phyloP scores from a whole-genome alignment of 2,888 invertebrate species.

The Morinoia aosen region DNA sequence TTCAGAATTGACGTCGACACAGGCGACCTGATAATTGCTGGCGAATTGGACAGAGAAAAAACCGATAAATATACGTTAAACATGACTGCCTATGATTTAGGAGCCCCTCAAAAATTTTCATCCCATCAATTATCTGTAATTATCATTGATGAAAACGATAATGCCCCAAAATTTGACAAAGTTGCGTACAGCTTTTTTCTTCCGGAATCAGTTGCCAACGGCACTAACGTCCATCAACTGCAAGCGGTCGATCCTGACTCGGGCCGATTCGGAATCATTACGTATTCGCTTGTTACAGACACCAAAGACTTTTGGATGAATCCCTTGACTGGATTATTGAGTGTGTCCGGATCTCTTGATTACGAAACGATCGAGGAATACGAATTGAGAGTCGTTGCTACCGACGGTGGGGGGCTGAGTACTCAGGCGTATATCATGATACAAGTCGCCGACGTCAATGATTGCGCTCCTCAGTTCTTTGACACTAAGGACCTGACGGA shows the following conservation, averaged over 20 bases:
- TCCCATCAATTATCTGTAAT: conserved; percentile 85
- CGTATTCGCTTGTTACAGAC: conserved; percentile 82
- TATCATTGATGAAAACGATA: conserved; percentile 91
- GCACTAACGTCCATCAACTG: conserved; percentile 86
- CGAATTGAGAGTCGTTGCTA: conserved; percentile 85
- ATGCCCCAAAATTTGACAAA: conserved; percentile 88
- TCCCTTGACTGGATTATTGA: conserved; percentile 81
- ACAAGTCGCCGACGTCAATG: conserved; percentile 90
- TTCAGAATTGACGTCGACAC: conserved; percentile 89
- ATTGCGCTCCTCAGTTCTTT: conserved; percentile 86
- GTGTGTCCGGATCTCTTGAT: conserved; percentile 84
- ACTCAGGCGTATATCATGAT: conserved; percentile 88
- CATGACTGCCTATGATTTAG: conserved; percentile 88
- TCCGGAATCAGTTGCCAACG: conserved; percentile 87
- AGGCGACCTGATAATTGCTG: conserved; percentile 88
- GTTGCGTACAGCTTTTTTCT: conserved; percentile 86
- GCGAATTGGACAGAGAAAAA: conserved; percentile 89
- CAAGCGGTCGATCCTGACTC: conserved; percentile 88
- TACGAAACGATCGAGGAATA: conserved; percentile 87
- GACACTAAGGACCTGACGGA: conserved; percentile 77
- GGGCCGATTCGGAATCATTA: conserved; percentile 84
- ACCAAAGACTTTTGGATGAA: conserved; percentile 85
- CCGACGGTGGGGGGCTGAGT: conserved; percentile 79
- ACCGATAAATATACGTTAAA: conserved; percentile 87
- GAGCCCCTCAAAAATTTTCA: conserved; percentile 83